Conservation (phyloP, 92 coral and sea anemone species). For the Nematostella vectensis region DNA sequence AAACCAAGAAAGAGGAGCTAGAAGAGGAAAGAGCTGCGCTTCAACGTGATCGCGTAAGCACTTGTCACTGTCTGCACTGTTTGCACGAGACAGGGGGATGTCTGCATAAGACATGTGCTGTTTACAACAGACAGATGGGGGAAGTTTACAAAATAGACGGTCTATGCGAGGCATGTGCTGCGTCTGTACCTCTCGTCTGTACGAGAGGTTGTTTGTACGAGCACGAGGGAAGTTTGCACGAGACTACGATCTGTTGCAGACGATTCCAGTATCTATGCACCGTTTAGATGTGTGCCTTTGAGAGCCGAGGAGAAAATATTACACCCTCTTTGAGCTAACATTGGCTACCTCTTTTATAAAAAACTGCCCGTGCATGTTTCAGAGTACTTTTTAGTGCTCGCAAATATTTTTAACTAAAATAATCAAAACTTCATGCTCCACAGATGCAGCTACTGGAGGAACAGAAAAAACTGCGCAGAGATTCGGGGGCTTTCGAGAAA, state of each 20-base stretch:
- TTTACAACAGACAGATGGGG: too few relatives aligned
- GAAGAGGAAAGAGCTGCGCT: conserved; percentile 43
- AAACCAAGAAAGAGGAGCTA: conserved; percentile 34
- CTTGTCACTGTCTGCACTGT: background rate
- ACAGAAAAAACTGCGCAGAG: background rate
- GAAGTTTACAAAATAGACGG: background rate
- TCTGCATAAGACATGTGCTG: too few relatives aligned
- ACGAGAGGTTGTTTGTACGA: too few relatives aligned
- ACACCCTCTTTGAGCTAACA: too few relatives aligned
- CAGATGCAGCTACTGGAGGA: background rate
- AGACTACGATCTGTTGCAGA: background rate
- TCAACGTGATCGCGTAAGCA: conserved; percentile 35
- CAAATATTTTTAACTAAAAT: too few relatives aligned
- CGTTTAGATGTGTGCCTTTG: background rate
- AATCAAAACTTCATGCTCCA: too few relatives aligned
- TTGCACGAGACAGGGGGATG: too few relatives aligned
- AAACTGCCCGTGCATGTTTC: too few relatives aligned
- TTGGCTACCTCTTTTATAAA: too few relatives aligned
- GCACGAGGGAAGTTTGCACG: background rate
- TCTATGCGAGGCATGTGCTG: background rate
- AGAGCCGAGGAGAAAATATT: background rate
- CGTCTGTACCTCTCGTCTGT: too few relatives aligned
- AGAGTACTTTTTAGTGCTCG: too few relatives aligned
- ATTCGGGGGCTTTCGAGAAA: background rate
- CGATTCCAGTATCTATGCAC: background rate